Evolutionary conservation across 2,797 vertebrate species (phyloP).

Genomic region (Sciurus vulgaris): DNA sequence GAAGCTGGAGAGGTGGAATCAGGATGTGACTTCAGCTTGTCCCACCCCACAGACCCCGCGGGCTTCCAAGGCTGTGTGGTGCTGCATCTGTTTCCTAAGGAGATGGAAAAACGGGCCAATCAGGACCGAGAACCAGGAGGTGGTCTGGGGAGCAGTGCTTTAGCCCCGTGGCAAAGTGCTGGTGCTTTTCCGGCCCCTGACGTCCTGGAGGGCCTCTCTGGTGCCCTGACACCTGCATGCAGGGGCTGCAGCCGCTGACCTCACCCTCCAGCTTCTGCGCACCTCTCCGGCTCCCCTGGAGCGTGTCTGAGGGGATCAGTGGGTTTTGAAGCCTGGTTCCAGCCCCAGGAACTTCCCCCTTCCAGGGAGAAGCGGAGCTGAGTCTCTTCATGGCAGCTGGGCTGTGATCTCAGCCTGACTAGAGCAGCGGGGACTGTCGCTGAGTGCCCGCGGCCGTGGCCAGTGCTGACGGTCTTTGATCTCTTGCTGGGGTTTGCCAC

Average conservation of each 20-base stretch:
- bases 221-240: background rate
- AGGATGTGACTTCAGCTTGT: background rate
- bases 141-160: background rate
- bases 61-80: background rate
- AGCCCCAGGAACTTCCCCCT: background rate
- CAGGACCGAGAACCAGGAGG: slow-evolving; percentile 55
- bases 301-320: background rate
- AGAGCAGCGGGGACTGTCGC: background rate
- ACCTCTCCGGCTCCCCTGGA: background rate
- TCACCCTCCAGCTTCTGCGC: background rate
- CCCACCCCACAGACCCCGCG: background rate
- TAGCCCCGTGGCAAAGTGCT: background rate
- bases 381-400: slow-evolving; percentile 25
- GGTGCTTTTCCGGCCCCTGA: background rate
- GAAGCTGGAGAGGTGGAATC: background rate
- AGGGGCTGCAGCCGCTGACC: background rate
- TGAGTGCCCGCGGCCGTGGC: background rate
- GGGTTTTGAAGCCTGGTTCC: background rate
- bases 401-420: background rate
- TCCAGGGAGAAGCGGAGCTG: background rate
- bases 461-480: background rate
- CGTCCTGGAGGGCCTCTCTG: background rate
- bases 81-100: background rate
- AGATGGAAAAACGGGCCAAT: slow-evolving; percentile 22
- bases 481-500: background rate